These are phyloP conservation scores for Isotomurus palustris DNA, from an alignment of 2,888 invertebrate species.

Conservation along the genomic window DNA sequence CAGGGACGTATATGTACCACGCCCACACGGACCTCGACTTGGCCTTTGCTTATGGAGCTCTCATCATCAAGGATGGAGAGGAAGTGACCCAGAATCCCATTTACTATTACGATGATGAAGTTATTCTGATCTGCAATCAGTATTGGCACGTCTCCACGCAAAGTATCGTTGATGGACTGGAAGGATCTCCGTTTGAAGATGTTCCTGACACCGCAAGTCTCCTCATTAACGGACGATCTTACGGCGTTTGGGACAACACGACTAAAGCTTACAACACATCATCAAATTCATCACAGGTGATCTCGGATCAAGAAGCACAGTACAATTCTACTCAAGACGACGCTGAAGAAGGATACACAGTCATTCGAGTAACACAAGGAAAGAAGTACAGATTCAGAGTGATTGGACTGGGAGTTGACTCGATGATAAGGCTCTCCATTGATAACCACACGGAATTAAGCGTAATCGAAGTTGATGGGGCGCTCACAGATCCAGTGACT, in stretches of 20 bases:
- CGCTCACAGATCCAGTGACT: slow-evolving; percentile 21
- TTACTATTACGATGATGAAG: slow-evolving; percentile 15
- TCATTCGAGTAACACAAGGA: slow-evolving; percentile 20
- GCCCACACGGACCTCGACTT: slow-evolving; percentile 32
- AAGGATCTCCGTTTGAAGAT: slow-evolving; percentile 21
- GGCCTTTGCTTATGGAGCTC: slow-evolving; percentile 27
- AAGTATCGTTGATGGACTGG: slow-evolving; percentile 2
- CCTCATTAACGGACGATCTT: slow-evolving; percentile 28
- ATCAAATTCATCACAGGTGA: background rate
- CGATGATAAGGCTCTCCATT: slow-evolving; percentile 26
- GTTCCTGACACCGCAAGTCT: slow-evolving; percentile 23
- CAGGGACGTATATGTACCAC: slow-evolving; percentile 38
- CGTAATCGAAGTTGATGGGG: slow-evolving; percentile 37
- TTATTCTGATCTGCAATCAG: slow-evolving; percentile 7
- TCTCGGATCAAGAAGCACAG: no score
- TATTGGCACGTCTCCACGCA: slow-evolving; percentile 15
- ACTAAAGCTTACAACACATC: background rate
- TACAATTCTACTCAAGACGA: no score
- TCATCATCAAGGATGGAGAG: slow-evolving; percentile 24
- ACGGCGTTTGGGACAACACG: slow-evolving; percentile 25
- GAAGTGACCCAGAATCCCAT: background rate
- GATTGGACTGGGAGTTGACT: slow-evolving; percentile 31
- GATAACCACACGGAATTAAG: slow-evolving; percentile 19
- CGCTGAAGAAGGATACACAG: slow-evolving; percentile 30
- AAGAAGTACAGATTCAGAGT: slow-evolving; percentile 30